Evolutionary conservation across 2,113 vertebrate species (phyloP).

Genomic region (Engraulis encrasicolus): DNA sequence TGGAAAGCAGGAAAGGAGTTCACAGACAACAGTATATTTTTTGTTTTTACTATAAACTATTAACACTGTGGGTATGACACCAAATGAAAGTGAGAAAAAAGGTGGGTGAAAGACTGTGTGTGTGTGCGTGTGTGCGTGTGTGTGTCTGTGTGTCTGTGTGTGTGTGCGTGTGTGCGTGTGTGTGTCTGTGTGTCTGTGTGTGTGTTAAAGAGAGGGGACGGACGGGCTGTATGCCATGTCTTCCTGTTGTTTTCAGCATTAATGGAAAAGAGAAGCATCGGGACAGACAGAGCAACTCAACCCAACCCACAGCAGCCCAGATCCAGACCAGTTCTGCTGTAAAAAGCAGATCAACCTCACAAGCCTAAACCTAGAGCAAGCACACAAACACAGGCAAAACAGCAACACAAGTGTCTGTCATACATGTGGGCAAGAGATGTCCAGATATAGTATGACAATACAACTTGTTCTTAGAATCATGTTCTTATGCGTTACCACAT

Average conservation of each 20-base stretch:
- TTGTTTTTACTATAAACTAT: too few species aligned
- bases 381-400: too few species aligned
- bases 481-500: too few species aligned
- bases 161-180: background rate
- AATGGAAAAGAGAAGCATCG: background rate
- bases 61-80: background rate
- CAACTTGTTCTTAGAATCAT: too few species aligned
- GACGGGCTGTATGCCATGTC: background rate
- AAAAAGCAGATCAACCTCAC: too few species aligned
- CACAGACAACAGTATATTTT: background rate
- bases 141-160: slow-evolving; percentile 2
- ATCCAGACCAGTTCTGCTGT: background rate
- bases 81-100: background rate
- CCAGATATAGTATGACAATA: too few species aligned
- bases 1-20: background rate
- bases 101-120: background rate
- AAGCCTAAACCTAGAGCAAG: too few species aligned
- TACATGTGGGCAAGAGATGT: too few species aligned
- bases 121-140: background rate
- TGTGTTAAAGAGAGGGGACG: too few species aligned
- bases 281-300: background rate
- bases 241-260: background rate
- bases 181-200: background rate
- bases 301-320: background rate
- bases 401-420: too few species aligned